A percentile compares a stretch with the other conserved stretches of the same genome.
These are phyloP conservation scores for Heliconius congener DNA, from an alignment of 1,140 invertebrate genomes.

Conservation along the genomic window DNA sequence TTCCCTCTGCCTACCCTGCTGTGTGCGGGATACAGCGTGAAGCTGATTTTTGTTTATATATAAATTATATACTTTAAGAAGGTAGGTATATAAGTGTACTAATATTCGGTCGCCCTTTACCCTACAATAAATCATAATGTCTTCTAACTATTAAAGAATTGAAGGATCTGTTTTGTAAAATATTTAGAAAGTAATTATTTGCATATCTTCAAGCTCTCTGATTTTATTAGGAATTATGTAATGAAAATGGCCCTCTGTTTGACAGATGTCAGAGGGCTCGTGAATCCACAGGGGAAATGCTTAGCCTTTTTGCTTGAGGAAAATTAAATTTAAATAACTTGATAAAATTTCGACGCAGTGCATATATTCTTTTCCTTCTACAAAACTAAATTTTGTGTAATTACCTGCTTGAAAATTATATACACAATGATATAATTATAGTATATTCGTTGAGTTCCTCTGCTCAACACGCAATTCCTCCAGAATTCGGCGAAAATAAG, in stretches of 20 bases:
- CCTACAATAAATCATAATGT: neutral
- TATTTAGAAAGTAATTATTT: neutral
- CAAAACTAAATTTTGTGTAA: neutral
- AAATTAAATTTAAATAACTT: conserved; percentile 59
- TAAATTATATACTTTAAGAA: no score
- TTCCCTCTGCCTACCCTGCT: no score
- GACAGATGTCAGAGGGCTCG: conserved; percentile 14
- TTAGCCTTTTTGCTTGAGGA: conserved; percentile 54
- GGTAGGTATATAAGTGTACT: no score
- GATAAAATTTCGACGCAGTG: conserved; percentile 45
- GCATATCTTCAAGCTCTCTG: conserved; percentile 8
- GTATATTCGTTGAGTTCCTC: neutral
- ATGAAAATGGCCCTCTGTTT: conserved; percentile 7
- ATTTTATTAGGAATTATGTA: conserved; percentile 9
- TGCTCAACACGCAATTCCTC: no score
- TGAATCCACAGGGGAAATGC: conserved; percentile 45
- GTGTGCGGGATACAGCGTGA: no score
- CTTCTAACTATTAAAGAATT: neutral
- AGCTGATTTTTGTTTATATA: no score
- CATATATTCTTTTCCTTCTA: neutral
- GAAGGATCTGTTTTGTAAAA: neutral
- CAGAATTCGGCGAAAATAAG: no score
- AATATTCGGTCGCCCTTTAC: no score
- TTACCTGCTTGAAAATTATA: neutral
- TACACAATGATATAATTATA: neutral